Evolutionary conservation across 2,113 vertebrate genomes (phyloP), one percentile per base, ranked within the genome.

Genomic region (Felis chaus): DNA sequence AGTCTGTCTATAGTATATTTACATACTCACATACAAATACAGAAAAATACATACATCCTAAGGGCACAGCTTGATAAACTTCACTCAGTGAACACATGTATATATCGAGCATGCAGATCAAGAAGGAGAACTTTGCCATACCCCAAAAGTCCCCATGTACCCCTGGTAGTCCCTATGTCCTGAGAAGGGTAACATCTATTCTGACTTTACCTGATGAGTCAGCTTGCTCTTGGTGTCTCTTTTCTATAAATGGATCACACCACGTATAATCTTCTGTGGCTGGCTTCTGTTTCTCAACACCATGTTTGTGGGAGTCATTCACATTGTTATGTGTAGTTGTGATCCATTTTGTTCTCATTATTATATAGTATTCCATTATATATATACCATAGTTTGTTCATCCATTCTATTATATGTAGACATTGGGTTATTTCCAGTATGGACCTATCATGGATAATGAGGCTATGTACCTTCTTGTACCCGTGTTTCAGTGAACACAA

Each of bases 111-210:
- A 16, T 15, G 27, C 63, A 45, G 9, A 48, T 68, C 78, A 68
- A 48, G 57, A 93, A 21, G 31, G 39, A 87, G 53, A 33, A 25
- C 1, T 53, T 74, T 10, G 16, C 61, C 18, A 16, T 14, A 27
- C 10, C 36, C 5, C 10, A 36, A 19, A 96, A 53, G 27, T 41
- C 33, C 11, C 53, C 5, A 4, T 0, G 4, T 23, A 5, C 19
- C 2, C n/a, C 4, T 36, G 69, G 6, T 5, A 5, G 41, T 39
- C 15, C 63, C 12, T 55, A 0, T 16, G 0, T 31, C 7, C n/a
- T 33, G 73, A 8, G 19, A 29, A 90, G 16, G n/a, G 41, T 23
- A 8, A 27, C 27, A 3, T 53, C 31, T 36, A 1, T 53, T 39
- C 12, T 61, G 66, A 41, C 15, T 23, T 36, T 7, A 69, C 16